phyloP scores from a whole-genome alignment of 1,140 invertebrate genomes.

The Samia ricini region DNA sequence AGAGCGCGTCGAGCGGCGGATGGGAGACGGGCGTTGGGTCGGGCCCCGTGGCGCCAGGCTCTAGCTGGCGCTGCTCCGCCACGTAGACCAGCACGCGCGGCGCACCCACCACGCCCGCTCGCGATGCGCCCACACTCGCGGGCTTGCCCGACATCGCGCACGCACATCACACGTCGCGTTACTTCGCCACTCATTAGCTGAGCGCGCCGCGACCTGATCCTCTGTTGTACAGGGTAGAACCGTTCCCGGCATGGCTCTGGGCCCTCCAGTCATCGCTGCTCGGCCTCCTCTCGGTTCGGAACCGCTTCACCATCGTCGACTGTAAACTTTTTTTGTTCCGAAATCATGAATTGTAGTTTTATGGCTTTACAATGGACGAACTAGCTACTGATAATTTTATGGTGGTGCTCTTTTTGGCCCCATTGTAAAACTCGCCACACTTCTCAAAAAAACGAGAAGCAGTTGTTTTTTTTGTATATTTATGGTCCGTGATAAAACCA shows the following conservation, averaged over 20 bases:
- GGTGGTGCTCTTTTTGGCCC: constrained; percentile 67
- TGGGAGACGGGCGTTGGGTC: constrained; percentile 42
- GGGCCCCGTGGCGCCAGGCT: constrained; percentile 53
- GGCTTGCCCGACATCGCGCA: constrained; percentile 71
- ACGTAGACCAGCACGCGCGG: constrained; percentile 71
- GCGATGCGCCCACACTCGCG: constrained; percentile 68
- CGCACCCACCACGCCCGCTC: constrained; percentile 65
- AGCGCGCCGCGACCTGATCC: constrained; percentile 48
- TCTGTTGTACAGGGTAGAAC: constrained; percentile 34
- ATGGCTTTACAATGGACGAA: constrained; percentile 58
- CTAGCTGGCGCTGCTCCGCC: constrained; percentile 71
- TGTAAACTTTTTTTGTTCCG: constrained; percentile 44
- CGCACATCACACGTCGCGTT: constrained; percentile 62
- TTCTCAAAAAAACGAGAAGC: constrained; percentile 43
- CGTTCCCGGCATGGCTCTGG: constrained; percentile 59
- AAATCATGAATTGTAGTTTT: constrained; percentile 52
- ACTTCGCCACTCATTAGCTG: constrained; percentile 60
- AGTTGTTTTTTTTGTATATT: constrained; percentile 45
- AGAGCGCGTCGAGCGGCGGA: constrained; percentile 48
- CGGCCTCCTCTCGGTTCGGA: constrained; percentile 36
- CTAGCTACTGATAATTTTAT: constrained; percentile 58
- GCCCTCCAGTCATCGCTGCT: constrained; percentile 54
- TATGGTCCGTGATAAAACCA: constrained; percentile 34
- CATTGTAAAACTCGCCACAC: constrained; percentile 57
- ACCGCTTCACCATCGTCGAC: constrained; percentile 60